Evolutionary conservation across 2,113 vertebrate genomes (phyloP).

Genomic region (Carassius gibelio): DNA sequence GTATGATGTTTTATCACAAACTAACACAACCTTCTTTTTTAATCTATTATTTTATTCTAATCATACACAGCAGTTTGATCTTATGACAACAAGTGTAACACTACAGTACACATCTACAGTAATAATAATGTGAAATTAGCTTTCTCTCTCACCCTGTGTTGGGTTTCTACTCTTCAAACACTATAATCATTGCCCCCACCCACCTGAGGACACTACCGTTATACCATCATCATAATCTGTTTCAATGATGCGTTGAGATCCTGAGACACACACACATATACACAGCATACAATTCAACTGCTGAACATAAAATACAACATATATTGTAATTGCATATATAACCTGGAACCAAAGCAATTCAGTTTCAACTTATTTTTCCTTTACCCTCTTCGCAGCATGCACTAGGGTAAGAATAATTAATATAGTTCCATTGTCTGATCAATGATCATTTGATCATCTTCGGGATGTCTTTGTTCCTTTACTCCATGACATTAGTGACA

Average conservation of each 20-base stretch:
- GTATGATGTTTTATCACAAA: neutral
- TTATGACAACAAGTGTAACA: neutral
- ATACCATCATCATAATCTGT: constrained; percentile 99
- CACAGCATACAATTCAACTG: constrained; percentile 55
- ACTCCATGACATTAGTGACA: neutral
- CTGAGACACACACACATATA: constrained; percentile 70
- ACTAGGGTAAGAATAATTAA: neutral
- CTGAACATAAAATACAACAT: constrained; percentile 32
- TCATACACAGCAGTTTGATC: neutral
- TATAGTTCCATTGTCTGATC: neutral
- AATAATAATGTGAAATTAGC: neutral
- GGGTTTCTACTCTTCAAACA: constrained; percentile 65
- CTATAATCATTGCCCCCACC: constrained; percentile 83
- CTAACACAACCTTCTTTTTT: neutral
- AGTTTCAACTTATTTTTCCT: neutral
- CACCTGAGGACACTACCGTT: constrained; percentile 94
- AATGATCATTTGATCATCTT: neutral
- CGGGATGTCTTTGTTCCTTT: neutral
- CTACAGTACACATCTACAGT: neutral
- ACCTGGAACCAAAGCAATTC: neutral
- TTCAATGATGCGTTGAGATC: constrained; percentile 98
- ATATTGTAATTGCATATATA: neutral
- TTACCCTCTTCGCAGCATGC: neutral
- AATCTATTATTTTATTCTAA: neutral
- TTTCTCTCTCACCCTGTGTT: constrained; percentile 71